These are phyloP conservation scores for Styela clava DNA, from an alignment of 23 tunicate genomes.

Conservation along the genomic window DNA sequence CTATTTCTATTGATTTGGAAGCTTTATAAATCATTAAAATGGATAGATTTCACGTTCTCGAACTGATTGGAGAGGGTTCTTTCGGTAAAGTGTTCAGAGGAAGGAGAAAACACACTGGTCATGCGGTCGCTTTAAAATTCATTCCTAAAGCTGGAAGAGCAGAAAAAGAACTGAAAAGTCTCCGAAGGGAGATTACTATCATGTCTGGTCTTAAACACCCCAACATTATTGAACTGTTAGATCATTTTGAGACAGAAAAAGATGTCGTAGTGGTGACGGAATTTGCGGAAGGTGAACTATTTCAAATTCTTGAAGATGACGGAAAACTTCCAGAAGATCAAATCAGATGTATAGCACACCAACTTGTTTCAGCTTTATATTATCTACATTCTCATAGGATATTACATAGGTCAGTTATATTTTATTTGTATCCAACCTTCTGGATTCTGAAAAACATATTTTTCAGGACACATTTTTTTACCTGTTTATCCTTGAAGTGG, in stretches of 20 bases:
- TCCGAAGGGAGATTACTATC: conserved; percentile 71
- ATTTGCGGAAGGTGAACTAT: conserved; percentile 89
- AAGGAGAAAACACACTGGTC: conserved; percentile 72
- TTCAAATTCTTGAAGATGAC: conserved; percentile 93
- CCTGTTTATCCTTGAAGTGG: too few relatives aligned
- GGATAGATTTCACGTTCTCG: conserved; percentile 82
- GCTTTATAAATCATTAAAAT: conserved; percentile 11
- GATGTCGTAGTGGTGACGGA: conserved; percentile 96
- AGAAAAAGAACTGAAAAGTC: conserved; percentile 70
- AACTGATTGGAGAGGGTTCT: conserved; percentile 85
- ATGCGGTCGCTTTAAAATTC: conserved; percentile 83
- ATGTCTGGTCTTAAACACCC: conserved; percentile 82
- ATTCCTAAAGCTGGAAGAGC: conserved; percentile 89
- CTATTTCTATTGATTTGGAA: not conserved
- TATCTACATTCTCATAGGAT: conserved; percentile 88
- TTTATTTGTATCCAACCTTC: not conserved
- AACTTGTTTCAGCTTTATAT: conserved; percentile 79
- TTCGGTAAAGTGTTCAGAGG: conserved; percentile 88
- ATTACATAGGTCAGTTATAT: conserved; percentile 38
- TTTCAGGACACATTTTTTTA: too few relatives aligned
- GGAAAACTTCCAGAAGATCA: conserved; percentile 81
- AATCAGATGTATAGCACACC: conserved; percentile 66
- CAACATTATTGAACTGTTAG: conserved; percentile 76
- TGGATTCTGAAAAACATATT: conserved; percentile 1
- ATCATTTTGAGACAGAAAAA: conserved; percentile 87